Evolutionary conservation across 2,888 invertebrate genomes (phyloP).

Genomic region (Fragum whitleyi): DNA sequence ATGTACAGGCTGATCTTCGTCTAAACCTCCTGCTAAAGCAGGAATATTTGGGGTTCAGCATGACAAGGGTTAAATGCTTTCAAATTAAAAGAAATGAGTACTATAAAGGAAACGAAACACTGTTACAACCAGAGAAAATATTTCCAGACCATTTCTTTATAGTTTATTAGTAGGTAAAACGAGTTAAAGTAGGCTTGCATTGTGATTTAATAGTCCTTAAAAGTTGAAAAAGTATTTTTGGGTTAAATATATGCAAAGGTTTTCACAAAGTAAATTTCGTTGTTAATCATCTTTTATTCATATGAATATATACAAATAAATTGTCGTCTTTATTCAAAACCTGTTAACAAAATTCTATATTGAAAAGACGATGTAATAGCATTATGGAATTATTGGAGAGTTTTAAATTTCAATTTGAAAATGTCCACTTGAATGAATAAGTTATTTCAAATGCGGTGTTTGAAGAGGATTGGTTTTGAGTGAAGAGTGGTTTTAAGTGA

Average conservation of each 20-base stretch:
- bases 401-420: background rate
- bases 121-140: no score
- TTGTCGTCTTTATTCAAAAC: background rate
- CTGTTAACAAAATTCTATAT: background rate
- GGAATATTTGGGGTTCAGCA: no score
- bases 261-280: background rate
- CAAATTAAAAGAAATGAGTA: no score
- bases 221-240: no score
- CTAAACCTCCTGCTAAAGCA: background rate
- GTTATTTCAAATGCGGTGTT: conserved; percentile 1
- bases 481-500: background rate
- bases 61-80: no score
- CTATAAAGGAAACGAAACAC: no score
- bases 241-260: no score
- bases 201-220: no score
- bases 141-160: no score
- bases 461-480: background rate
- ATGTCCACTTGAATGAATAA: background rate
- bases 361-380: background rate
- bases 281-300: conserved; percentile 1
- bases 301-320: background rate
- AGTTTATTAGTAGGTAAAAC: no score
- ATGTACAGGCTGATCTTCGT: background rate
- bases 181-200: no score
- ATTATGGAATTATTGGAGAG: conserved; percentile 8